Base-by-base conservation (phyloP, 2,888 invertebrate genomes). In the Leptarthrus brevirostris region DNA sequence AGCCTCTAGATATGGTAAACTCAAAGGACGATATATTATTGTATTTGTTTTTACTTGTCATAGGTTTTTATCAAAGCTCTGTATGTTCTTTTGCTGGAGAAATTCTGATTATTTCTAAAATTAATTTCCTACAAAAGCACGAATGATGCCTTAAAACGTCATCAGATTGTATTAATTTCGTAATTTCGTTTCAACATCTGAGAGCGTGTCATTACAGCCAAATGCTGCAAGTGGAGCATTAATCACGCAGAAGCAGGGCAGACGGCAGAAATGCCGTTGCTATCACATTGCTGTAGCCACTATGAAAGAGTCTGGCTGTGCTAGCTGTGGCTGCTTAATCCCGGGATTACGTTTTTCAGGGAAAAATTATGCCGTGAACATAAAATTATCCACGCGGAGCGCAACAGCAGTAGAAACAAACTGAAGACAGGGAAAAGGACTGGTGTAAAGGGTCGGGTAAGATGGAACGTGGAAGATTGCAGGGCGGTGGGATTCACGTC, bases 331-430 rank as follows among this genome's bases (percentile, higher is more conserved):
- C 40, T 24, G 26, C 64, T 44, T 36, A 64, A 64, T 64, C 64
- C 64, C 47, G 16, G 64, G 44, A 64, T 61, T 64, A 64, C 64
- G 64, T 64, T 64, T 36, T 64, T 44, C 64, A 64, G 47, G 47
- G 44, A 47, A 64, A 64, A 64, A 64, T 44, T 24, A 64, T 64
- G 44, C 44, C 44, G 47, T 44, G 16, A 64, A 64, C 64, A 47
- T 64, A 64, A 64, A 64, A 64, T 64, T 64, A 64, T 64, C 64
- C 64, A 44, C 24, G n/a, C 44, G 22, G 64, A 40, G 20, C 64
- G 47, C 47, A 47, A 44, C 47, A 47, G 26, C 40, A 20, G 40
- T 14, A 14, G 24, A 47, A 20, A 47, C 64, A 47, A 24, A 47
- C 10, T 6, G 40, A 22, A 64, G 24, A 12, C 14, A 64, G 44